A percentile compares a stretch with the other conserved stretches of the same genome.
These are phyloP conservation scores for Rousettus leschenaultii DNA, from an alignment of 2,113 vertebrate genomes.

Conservation along the genomic window DNA sequence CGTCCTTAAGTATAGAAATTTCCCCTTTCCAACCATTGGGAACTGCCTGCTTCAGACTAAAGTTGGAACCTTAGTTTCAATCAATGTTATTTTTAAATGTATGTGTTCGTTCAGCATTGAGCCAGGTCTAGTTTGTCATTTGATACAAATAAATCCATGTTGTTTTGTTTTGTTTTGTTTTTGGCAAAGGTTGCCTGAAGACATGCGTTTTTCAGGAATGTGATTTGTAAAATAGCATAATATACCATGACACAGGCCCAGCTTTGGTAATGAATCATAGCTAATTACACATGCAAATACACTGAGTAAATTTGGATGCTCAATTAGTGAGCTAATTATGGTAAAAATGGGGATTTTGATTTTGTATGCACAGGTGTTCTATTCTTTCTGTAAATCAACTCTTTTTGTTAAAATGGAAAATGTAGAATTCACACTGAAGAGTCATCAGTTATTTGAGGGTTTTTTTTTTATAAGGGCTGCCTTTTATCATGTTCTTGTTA, in stretches of 20 bases:
- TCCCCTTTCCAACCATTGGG: not conserved
- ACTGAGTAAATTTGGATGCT: slow-evolving; percentile 45
- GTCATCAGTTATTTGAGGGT: not conserved
- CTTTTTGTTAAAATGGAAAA: slow-evolving; percentile 54
- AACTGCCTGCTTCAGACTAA: not conserved
- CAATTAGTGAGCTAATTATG: slow-evolving; percentile 60
- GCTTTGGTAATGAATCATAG: slow-evolving; percentile 36
- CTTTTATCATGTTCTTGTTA: not conserved
- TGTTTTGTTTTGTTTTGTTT: not conserved
- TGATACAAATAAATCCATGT: not conserved
- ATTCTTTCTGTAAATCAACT: slow-evolving; percentile 50
- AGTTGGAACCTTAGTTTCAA: not conserved
- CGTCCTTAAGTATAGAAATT: not conserved
- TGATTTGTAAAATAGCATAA: slow-evolving; percentile 22
- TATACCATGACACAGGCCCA: not conserved
- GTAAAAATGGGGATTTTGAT: slow-evolving; percentile 42
- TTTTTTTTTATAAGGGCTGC: not conserved
- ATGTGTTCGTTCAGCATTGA: not conserved
- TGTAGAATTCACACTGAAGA: not conserved
- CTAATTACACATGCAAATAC: slow-evolving; percentile 24
- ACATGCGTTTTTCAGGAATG: slow-evolving; percentile 7
- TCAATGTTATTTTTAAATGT: not conserved
- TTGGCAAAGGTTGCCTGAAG: not conserved
- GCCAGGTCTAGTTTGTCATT: not conserved
- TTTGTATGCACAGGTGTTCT: slow-evolving; percentile 49